A percentile compares a stretch with the other conserved stretches of the same genome.
Evolutionary conservation across 1,140 invertebrate species (phyloP).

Genomic region (Magallana angulata): DNA sequence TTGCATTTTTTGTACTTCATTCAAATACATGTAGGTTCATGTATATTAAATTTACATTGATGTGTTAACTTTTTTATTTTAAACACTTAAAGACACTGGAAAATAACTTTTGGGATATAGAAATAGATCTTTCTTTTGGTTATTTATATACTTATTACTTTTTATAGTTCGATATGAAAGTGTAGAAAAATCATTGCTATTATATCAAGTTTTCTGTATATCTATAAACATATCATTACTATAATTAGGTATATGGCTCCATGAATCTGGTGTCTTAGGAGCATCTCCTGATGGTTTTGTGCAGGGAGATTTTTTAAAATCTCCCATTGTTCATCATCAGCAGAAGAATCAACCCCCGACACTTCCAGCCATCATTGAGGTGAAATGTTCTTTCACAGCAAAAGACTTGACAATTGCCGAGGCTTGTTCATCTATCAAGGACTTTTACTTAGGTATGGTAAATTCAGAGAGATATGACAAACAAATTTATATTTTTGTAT

Average conservation of each 20-base stretch:
- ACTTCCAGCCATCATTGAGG: slow-evolving; percentile 20
- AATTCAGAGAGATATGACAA: not conserved
- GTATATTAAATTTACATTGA: too few relatives aligned
- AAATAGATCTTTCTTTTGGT: too few relatives aligned
- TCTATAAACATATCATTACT: not conserved
- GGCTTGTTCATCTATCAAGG: slow-evolving; percentile 14
- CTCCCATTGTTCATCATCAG: slow-evolving; percentile 17
- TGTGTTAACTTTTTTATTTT: too few relatives aligned
- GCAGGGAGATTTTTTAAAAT: slow-evolving; percentile 35
- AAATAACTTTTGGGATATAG: too few relatives aligned
- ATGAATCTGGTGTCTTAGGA: slow-evolving; percentile 48
- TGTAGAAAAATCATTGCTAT: too few relatives aligned
- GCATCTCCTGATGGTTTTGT: slow-evolving; percentile 49
- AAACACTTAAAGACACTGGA: too few relatives aligned
- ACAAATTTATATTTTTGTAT: too few relatives aligned
- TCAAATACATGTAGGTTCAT: too few relatives aligned
- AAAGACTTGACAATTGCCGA: slow-evolving; percentile 11
- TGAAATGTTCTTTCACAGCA: slow-evolving; percentile 13
- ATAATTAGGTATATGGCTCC: slow-evolving; percentile 49
- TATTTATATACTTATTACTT: too few relatives aligned
- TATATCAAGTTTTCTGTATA: not conserved
- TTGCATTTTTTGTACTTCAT: too few relatives aligned
- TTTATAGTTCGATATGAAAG: too few relatives aligned
- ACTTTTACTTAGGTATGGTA: slow-evolving; percentile 4
- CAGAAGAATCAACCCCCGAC: not conserved